Evolutionary conservation across 2,113 vertebrate genomes (phyloP), one percentile per base, ranked within the genome.

Genomic region (Centropus bengalensis): DNA sequence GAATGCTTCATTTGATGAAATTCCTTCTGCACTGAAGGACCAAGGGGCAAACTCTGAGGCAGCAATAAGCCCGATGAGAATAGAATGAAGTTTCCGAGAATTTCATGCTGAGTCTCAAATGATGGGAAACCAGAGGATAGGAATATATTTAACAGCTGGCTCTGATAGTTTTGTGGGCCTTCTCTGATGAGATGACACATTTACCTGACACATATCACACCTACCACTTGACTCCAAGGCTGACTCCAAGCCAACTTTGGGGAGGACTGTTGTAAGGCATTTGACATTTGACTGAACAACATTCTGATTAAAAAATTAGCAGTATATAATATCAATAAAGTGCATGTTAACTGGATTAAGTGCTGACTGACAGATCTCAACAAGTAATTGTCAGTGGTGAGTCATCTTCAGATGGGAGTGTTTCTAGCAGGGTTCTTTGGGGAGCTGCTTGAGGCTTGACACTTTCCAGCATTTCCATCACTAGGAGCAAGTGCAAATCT

Each of bases 241-340:
- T 96, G 64, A 81, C 38, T 81, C 33, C 40, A 56, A 96, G 77
- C 70, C 92, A 95, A 3, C 69, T 88, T 88, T 60, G 71, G 83
- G 95, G 94, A 94, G 82, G 94, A 92, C 88, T 91, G 80, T 81
- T 94, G 74, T 85, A 76, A 89, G 66, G 67, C 45, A 13, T 71
- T 51, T 92, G 94, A 93, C 91, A 95, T 71, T 56, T 2, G 0
- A 18, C 40, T 63, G 62, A 51, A 76, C 69, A 93, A 91, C 77
- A 82, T 54, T 71, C 88, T 85, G 94, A 96, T 96, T 95, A 75
- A 95, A 93, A 90, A 93, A 87, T 94, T 80, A 93, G 68, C 69
- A 52, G 59, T 71, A 47, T 86, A 74, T 78, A 33, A 38, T 91
- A 89, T 89, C 94, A 93, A 93, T 89, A 93, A 96, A 92, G 42